These are phyloP conservation scores for Falco concolor DNA, from an alignment of 2,797 vertebrate species.

Conservation along the genomic window DNA sequence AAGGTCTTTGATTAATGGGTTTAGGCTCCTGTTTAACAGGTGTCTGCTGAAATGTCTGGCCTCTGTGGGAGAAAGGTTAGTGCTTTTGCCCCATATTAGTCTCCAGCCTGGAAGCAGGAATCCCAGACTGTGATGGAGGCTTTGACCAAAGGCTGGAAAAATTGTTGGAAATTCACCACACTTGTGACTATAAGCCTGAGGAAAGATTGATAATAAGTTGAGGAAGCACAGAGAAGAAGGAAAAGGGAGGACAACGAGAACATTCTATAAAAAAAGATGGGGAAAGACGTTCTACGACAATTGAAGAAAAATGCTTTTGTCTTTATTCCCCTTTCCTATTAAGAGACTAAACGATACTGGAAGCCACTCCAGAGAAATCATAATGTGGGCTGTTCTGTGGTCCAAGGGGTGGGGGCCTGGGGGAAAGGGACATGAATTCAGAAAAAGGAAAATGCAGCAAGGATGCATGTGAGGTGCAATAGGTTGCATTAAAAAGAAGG, in stretches of 20 bases:
- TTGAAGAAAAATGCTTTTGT: background rate
- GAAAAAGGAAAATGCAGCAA: background rate
- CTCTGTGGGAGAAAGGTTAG: background rate
- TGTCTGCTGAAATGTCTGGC: background rate
- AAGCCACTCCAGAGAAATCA: background rate
- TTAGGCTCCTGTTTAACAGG: background rate
- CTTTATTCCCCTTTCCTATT: background rate
- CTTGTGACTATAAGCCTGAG: background rate
- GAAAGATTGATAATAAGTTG: background rate
- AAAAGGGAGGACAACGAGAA: background rate
- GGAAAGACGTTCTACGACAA: background rate
- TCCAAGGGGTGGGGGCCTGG: rapidly evolving
- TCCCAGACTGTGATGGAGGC: background rate
- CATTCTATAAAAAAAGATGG: background rate
- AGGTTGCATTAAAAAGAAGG: background rate
- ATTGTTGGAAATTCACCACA: background rate
- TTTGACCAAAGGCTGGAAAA: background rate
- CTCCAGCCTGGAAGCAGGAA: background rate
- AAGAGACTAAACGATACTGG: background rate
- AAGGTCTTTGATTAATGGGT: background rate
- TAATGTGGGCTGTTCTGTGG: background rate
- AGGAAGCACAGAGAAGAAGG: background rate
- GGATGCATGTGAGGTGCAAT: background rate
- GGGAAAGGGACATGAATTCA: background rate
- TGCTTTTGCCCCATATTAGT: background rate